Conservation (phyloP, 2,888 invertebrate species). For the Bembecia ichneumoniformis region DNA sequence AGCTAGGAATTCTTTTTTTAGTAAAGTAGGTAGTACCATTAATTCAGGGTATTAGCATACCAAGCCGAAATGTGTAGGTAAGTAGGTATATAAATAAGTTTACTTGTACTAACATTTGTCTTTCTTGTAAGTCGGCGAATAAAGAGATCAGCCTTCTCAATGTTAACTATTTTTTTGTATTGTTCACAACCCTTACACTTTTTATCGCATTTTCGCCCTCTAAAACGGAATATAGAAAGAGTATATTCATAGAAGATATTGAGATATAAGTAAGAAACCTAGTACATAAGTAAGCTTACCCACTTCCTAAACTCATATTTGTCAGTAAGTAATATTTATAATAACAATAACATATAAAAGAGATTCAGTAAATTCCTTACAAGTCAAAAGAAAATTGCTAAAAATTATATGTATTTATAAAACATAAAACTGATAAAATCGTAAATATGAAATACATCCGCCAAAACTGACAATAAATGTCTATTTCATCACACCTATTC, state of each 20-base stretch:
- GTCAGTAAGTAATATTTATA: neutral
- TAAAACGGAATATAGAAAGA: neutral
- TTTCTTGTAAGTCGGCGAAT: too few species aligned
- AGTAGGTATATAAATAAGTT: neutral
- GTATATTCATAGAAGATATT: neutral
- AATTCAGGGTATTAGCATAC: too few species aligned
- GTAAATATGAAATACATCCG: too few species aligned
- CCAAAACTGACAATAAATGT: too few species aligned
- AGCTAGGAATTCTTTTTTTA: too few species aligned
- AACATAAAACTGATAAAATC: too few species aligned
- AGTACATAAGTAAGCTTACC: neutral
- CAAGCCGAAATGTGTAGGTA: too few species aligned
- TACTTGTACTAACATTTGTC: conserved; percentile 3
- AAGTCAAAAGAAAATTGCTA: neutral
- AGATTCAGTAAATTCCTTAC: neutral
- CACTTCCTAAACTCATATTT: neutral
- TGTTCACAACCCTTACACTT: conserved; percentile 14
- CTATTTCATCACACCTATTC: too few species aligned
- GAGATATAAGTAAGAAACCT: neutral
- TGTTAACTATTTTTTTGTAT: conserved; percentile 27
- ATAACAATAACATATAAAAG: neutral
- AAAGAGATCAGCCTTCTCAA: conserved; percentile 24
- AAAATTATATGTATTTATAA: too few species aligned
- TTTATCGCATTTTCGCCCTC: conserved; percentile 14
- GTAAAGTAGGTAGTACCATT: too few species aligned